A percentile compares a stretch with the other conserved stretches of the same genome.
These are phyloP conservation scores for Larimichthys crocea DNA, from an alignment of 2,113 vertebrate species.

Conservation along the genomic window DNA sequence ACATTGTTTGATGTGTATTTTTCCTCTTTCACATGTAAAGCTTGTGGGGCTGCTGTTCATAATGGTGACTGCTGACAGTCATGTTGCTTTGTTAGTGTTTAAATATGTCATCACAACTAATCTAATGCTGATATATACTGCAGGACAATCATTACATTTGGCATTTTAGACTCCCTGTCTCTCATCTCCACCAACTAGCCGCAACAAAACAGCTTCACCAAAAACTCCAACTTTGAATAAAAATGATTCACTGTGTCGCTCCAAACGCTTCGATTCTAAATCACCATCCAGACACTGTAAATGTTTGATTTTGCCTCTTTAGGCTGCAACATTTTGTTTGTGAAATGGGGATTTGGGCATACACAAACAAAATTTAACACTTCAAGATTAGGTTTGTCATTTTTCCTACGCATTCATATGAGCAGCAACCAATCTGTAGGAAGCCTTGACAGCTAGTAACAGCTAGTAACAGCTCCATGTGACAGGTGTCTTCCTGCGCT, in stretches of 20 bases:
- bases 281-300: background rate
- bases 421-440: constrained; percentile 67
- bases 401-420: constrained; percentile 41
- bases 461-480: constrained; percentile 65
- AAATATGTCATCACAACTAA: constrained; percentile 46
- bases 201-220: constrained; percentile 19
- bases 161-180: constrained; percentile 1
- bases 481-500: constrained; percentile 70
- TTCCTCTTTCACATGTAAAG: constrained; percentile 47
- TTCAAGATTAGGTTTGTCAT: constrained; percentile 61
- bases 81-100: constrained; percentile 44
- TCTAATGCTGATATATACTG: constrained; percentile 41
- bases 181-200: constrained; percentile 6
- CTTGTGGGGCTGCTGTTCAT: constrained; percentile 37
- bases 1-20: constrained; percentile 54
- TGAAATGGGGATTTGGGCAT: constrained; percentile 43
- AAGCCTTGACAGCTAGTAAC: constrained; percentile 69
- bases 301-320: constrained; percentile 15
- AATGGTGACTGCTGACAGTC: constrained; percentile 64
- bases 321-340: constrained; percentile 55
- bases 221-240: background rate
- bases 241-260: constrained; percentile 5
- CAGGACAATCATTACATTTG: constrained; percentile 30
- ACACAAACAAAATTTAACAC: constrained; percentile 46
- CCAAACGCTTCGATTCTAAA: constrained; percentile 21